These are phyloP conservation scores for Craniophora ligustri DNA, from an alignment of 2,888 invertebrate species.

Conservation along the genomic window DNA sequence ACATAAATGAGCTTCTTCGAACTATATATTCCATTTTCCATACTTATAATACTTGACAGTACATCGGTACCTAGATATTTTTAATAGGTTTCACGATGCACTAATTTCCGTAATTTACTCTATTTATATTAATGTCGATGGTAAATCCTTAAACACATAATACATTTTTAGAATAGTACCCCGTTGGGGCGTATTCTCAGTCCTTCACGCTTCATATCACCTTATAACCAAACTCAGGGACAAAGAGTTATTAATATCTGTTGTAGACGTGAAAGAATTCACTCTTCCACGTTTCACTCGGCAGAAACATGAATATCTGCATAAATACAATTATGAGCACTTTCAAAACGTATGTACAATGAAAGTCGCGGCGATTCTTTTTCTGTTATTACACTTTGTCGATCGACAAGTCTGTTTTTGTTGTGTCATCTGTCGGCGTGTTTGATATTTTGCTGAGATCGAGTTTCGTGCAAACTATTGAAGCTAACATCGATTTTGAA, in stretches of 20 bases:
- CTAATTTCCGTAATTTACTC: too few species aligned
- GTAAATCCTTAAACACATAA: too few species aligned
- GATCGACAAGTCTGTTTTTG: background rate
- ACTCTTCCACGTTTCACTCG: constrained; percentile 45
- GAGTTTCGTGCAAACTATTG: background rate
- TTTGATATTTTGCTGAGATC: background rate
- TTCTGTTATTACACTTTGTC: background rate
- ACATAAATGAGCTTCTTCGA: too few species aligned
- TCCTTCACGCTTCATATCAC: background rate
- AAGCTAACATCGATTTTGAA: background rate
- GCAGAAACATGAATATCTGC: constrained; percentile 42
- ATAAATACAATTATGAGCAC: constrained; percentile 49
- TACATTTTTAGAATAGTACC: too few species aligned
- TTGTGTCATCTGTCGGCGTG: background rate
- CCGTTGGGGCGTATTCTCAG: too few species aligned
- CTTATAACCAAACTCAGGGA: background rate
- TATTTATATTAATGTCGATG: too few species aligned
- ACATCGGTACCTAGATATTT: too few species aligned
- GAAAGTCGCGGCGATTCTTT: constrained; percentile 22
- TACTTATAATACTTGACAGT: too few species aligned
- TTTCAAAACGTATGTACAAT: constrained; percentile 40
- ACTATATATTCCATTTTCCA: too few species aligned
- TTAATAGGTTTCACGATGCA: too few species aligned
- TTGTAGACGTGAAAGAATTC: constrained; percentile 39
- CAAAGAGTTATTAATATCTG: background rate